Percentiles rank a stretch among this genome's conserved stretches.
These are phyloP conservation scores for Prunella fulvescens DNA, from an alignment of 2,113 vertebrate genomes.

Conservation along the genomic window DNA sequence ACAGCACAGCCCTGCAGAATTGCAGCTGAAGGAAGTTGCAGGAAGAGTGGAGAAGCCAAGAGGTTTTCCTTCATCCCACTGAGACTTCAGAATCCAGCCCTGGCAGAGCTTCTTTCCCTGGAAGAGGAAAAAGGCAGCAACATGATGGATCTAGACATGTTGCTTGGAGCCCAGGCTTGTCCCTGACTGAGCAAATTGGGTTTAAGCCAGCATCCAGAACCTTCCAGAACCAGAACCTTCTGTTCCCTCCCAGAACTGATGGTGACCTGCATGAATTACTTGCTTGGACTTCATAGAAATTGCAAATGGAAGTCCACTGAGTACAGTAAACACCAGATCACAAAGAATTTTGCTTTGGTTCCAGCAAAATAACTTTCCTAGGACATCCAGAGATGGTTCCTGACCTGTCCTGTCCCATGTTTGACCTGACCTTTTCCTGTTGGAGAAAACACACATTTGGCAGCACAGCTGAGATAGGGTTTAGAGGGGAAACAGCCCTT, in stretches of 20 bases:
- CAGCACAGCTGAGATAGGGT: not conserved
- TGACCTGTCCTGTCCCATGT: not conserved
- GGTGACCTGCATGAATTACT: not conserved
- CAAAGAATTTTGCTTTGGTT: not conserved
- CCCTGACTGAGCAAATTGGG: not conserved
- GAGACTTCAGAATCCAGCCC: not conserved
- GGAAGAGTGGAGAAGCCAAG: not conserved
- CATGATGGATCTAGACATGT: accelerated
- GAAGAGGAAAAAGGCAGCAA: not conserved
- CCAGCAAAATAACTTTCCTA: not conserved
- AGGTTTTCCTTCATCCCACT: not conserved
- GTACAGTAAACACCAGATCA: not conserved
- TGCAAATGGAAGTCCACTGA: not conserved
- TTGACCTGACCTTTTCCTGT: not conserved
- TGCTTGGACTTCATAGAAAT: not conserved
- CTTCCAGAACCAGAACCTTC: not conserved
- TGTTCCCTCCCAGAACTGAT: not conserved
- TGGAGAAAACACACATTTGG: not conserved
- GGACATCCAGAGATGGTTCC: not conserved
- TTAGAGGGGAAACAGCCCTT: not conserved
- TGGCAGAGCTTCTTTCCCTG: not conserved
- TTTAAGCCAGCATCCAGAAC: not conserved
- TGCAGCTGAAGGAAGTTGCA: not conserved
- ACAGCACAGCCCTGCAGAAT: not conserved
- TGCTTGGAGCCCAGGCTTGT: not conserved